phyloP scores from a whole-genome alignment of 2,113 vertebrate genomes.

The Mohoua ochrocephala region DNA sequence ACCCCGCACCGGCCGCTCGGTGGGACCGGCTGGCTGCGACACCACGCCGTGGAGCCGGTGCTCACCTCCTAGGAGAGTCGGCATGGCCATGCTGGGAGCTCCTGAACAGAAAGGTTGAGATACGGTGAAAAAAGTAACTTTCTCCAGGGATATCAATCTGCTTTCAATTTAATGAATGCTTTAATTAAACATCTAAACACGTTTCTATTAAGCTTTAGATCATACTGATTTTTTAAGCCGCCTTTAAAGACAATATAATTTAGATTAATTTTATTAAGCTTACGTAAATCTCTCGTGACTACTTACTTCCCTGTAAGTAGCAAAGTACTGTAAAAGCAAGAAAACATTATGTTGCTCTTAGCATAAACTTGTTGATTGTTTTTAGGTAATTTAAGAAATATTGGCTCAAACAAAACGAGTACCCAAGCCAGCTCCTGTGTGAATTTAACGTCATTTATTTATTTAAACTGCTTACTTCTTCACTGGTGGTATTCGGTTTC shows the following conservation, averaged over 20 bases:
- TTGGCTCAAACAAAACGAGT: background rate
- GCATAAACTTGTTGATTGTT: background rate
- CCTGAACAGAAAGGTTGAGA: too few species aligned
- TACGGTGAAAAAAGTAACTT: background rate
- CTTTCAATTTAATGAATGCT: background rate
- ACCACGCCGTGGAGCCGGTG: rapidly evolving
- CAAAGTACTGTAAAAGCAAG: background rate
- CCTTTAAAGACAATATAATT: background rate
- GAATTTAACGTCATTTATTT: background rate
- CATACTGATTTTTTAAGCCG: background rate
- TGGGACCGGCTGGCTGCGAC: background rate
- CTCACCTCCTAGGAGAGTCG: rapidly evolving
- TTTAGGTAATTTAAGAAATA: background rate
- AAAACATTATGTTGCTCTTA: background rate
- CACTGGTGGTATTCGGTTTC: background rate
- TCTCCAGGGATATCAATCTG: background rate
- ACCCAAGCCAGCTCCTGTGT: background rate
- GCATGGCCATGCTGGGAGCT: rapidly evolving
- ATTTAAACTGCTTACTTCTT: background rate
- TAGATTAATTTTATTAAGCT: background rate
- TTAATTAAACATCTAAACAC: background rate
- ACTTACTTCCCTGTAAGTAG: background rate
- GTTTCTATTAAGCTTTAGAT: background rate
- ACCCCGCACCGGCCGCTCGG: rapidly evolving
- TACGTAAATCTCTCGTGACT: background rate